phyloP scores from a whole-genome alignment of 2,797 vertebrate species.

The Urophycis tenuis region DNA sequence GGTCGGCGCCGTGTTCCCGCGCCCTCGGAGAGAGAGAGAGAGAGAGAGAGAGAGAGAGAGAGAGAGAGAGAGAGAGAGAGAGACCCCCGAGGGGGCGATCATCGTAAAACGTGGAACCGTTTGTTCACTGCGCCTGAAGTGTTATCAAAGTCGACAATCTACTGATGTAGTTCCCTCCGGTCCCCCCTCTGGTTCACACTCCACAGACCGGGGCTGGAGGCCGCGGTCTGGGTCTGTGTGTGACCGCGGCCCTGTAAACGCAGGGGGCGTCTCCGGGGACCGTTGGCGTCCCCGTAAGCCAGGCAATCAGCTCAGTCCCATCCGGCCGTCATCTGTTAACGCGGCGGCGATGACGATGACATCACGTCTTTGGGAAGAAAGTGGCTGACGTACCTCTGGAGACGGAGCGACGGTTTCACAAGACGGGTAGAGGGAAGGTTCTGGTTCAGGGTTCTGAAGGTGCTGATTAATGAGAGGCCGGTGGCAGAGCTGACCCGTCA shows the following conservation, averaged over 20 bases:
- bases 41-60: too few relatives aligned
- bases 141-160: conserved; percentile 4
- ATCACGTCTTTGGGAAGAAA: not conserved
- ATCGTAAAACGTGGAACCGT: not conserved
- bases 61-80: too few relatives aligned
- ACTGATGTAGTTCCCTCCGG: not conserved
- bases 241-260: not conserved
- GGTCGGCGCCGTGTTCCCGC: too few relatives aligned
- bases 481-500: not conserved
- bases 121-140: not conserved
- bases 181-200: too few relatives aligned
- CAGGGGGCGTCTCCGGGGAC: not conserved
- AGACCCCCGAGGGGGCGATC: not conserved
- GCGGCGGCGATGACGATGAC: not conserved
- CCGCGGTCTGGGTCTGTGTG: too few relatives aligned
- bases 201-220: too few relatives aligned
- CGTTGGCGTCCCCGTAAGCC: not conserved
- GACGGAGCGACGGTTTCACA: not conserved
- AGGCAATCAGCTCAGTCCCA: not conserved
- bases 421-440: not conserved
- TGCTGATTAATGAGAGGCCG: too few relatives aligned
- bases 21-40: too few relatives aligned
- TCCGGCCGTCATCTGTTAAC: not conserved
- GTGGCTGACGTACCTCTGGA: not conserved
- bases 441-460: too few relatives aligned